These are phyloP conservation scores for Furnarius figulus DNA, from an alignment of 2,113 vertebrate genomes.

Conservation along the genomic window DNA sequence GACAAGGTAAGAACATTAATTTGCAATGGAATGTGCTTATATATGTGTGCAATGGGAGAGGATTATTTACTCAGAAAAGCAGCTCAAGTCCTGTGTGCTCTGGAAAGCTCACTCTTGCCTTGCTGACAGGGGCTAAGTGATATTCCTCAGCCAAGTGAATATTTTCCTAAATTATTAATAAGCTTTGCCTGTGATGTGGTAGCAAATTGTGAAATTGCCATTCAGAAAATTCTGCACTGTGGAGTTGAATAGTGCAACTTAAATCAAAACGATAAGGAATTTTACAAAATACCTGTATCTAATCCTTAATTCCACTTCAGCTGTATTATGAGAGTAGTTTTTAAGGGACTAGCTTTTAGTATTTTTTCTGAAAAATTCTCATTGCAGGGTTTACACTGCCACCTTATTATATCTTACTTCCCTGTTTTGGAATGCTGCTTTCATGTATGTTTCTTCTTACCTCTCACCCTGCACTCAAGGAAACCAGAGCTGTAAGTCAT, in stretches of 20 bases:
- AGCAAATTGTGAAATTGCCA: not conserved
- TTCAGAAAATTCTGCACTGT: conserved; percentile 33
- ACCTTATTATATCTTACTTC: not conserved
- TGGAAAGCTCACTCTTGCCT: not conserved
- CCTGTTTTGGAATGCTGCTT: not conserved
- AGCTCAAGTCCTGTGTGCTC: not conserved
- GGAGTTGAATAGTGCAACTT: not conserved
- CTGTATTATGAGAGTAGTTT: not conserved
- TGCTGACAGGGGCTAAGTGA: not conserved
- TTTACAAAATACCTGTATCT: not conserved
- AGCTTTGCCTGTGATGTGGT: not conserved
- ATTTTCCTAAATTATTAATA: not conserved
- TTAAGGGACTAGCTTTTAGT: not conserved
- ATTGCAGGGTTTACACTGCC: not conserved
- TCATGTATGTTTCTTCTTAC: not conserved
- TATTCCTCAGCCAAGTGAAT: not conserved
- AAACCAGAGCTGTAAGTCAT: not conserved
- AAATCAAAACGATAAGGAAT: not conserved
- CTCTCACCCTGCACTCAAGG: not conserved
- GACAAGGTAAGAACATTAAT: conserved; percentile 86
- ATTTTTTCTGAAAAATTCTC: not conserved
- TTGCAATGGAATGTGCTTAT: not conserved
- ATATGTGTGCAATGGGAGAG: not conserved
- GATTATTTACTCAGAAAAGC: not conserved
- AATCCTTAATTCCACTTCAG: conserved; percentile 46